Evolutionary conservation across 2,888 invertebrate species (phyloP).

Genomic region (Drosophila prolongata): DNA sequence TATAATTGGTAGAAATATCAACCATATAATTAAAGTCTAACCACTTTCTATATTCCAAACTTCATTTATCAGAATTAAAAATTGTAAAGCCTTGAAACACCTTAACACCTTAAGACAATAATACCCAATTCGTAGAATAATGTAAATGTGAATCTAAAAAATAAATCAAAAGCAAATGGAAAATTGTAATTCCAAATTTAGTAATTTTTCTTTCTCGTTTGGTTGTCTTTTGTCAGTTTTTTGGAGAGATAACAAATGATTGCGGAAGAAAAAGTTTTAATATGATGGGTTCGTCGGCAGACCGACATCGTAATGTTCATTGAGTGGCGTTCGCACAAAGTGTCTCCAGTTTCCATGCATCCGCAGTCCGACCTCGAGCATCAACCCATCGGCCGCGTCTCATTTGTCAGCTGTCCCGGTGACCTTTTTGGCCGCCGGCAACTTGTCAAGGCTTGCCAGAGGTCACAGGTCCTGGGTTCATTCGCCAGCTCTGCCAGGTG

Average conservation of each 20-base stretch:
- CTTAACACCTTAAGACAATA: too few species aligned
- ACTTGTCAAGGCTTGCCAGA: conserved; percentile 29
- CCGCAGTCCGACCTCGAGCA: conserved; percentile 1
- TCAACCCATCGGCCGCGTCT: conserved; percentile 16
- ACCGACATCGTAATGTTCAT: conserved; percentile 5
- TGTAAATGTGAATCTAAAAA: too few species aligned
- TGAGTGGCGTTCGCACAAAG: conserved; percentile 1
- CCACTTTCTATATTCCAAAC: too few species aligned
- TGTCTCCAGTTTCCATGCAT: conserved; percentile 18
- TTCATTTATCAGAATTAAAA: too few species aligned
- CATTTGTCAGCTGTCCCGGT: conserved; percentile 45
- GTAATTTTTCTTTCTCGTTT: too few species aligned
- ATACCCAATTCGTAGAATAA: too few species aligned
- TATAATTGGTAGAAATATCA: too few species aligned
- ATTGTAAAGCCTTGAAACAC: too few species aligned
- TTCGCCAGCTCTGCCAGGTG: conserved; percentile 26
- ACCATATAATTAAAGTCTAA: too few species aligned
- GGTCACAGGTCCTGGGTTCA: conserved; percentile 12
- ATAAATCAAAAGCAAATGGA: too few species aligned
- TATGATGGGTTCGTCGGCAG: conserved; percentile 2
- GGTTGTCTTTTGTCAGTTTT: background rate
- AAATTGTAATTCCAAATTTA: too few species aligned
- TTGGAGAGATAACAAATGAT: conserved; percentile 8
- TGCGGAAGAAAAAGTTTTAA: conserved; percentile 1
- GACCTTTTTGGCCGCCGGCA: conserved; percentile 35